Conservation (phyloP, 2,888 invertebrate species). For the Xanthorhoe spadicearia region DNA sequence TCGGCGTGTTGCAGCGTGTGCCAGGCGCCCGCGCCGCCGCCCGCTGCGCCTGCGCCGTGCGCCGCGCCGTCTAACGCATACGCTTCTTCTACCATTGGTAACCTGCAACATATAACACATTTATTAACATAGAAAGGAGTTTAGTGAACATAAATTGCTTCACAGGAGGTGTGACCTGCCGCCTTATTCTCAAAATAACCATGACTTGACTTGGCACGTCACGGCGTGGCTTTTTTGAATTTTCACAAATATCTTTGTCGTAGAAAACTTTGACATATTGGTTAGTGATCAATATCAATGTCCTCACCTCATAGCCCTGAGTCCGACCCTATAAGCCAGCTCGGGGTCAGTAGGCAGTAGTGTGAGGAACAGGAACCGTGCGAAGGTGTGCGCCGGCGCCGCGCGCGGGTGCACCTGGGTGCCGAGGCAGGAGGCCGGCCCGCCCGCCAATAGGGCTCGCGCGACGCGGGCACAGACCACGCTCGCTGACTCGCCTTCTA, state of each 20-base stretch:
- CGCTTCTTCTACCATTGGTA: slow-evolving; percentile 89
- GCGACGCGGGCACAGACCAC: slow-evolving; percentile 89
- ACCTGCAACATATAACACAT: slow-evolving; percentile 60
- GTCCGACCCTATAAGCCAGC: slow-evolving; percentile 91
- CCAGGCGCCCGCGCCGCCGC: slow-evolving; percentile 88
- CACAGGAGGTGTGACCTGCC: too few species aligned
- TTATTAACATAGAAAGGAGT: background rate
- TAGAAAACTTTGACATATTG: too few species aligned
- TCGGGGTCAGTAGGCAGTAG: slow-evolving; percentile 90
- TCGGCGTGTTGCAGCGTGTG: slow-evolving; percentile 92
- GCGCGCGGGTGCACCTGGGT: slow-evolving; percentile 90
- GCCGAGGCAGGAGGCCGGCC: slow-evolving; percentile 91
- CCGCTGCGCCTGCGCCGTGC: slow-evolving; percentile 78
- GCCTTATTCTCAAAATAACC: too few species aligned
- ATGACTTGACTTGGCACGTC: too few species aligned
- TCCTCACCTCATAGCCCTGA: slow-evolving; percentile 88
- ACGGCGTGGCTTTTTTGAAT: too few species aligned
- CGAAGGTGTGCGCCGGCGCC: slow-evolving; percentile 94
- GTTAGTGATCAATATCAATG: background rate
- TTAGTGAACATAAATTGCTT: too few species aligned
- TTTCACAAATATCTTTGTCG: too few species aligned
- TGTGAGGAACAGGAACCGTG: slow-evolving; percentile 91
- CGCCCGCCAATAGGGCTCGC: slow-evolving; percentile 89
- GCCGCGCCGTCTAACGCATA: slow-evolving; percentile 69
- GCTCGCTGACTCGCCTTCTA: slow-evolving; percentile 90